Conservation (phyloP, 2,113 vertebrate species). For the Falco punctatus region DNA sequence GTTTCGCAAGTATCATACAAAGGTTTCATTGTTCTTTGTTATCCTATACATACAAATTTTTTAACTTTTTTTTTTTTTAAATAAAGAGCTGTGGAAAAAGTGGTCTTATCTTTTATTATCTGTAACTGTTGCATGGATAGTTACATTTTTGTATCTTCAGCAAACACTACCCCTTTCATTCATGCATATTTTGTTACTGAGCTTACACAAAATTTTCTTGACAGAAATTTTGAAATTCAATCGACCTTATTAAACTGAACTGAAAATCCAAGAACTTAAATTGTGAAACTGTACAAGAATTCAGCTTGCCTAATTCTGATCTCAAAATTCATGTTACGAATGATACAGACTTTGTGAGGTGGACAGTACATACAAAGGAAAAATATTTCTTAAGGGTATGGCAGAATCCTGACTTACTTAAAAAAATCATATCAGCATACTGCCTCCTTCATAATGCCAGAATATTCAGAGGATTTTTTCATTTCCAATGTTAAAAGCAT, state of each 20-base stretch:
- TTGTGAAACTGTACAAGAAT: neutral
- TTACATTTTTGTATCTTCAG: neutral
- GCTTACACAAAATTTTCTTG: neutral
- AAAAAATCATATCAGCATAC: accelerated
- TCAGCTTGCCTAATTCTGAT: neutral
- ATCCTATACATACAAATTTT: neutral
- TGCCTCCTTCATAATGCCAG: neutral
- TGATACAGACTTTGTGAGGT: neutral
- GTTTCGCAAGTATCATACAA: neutral
- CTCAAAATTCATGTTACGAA: neutral
- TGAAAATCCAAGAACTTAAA: neutral
- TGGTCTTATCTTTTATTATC: neutral
- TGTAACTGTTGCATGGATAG: neutral
- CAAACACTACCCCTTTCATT: neutral
- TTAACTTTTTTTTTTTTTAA: neutral
- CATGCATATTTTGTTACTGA: neutral
- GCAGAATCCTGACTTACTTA: neutral
- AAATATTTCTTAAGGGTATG: neutral
- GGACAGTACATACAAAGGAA: accelerated
- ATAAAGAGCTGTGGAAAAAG: neutral
- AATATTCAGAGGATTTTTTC: neutral
- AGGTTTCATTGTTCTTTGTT: neutral
- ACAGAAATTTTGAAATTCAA: neutral
- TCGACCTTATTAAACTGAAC: neutral
- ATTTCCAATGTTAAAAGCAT: neutral